Evolutionary conservation across 1,140 invertebrate species (phyloP).

Genomic region (Drosophila simulans): DNA sequence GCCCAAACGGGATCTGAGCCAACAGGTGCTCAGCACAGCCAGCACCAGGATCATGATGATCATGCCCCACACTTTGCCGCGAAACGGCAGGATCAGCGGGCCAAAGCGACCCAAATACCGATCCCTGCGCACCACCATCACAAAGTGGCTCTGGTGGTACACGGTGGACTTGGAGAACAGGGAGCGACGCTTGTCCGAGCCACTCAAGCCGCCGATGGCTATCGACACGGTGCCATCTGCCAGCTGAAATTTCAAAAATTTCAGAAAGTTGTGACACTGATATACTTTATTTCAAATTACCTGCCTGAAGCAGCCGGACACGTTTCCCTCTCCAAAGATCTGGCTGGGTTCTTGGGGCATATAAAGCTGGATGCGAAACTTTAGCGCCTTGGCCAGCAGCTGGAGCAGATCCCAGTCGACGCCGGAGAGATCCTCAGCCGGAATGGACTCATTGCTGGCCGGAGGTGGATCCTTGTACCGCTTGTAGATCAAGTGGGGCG

Average conservation of each 20-base stretch:
- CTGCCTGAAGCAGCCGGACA: conserved; percentile 60
- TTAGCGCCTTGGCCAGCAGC: conserved; percentile 44
- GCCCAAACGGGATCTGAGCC: conserved; percentile 1
- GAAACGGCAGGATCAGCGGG: conserved; percentile 45
- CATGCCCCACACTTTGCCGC: conserved; percentile 33
- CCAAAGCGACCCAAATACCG: conserved; percentile 20
- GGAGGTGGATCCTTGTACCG: not conserved
- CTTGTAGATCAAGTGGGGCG: conserved; percentile 58
- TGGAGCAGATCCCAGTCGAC: conserved; percentile 64
- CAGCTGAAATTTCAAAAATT: conserved; percentile 21
- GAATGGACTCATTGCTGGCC: not conserved
- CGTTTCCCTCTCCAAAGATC: conserved; percentile 42
- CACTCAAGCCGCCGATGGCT: conserved; percentile 60
- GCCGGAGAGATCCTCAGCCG: conserved; percentile 27
- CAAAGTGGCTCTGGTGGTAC: conserved; percentile 59
- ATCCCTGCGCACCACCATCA: conserved; percentile 56
- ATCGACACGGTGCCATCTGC: conserved; percentile 32
- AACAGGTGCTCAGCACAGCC: conserved; percentile 13
- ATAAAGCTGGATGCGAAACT: conserved; percentile 31
- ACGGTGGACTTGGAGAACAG: conserved; percentile 54
- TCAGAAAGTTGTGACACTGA: too few species aligned
- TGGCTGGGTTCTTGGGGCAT: conserved; percentile 44
- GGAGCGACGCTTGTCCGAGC: conserved; percentile 46
- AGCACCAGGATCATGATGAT: conserved; percentile 13
- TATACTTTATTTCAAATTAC: conserved; percentile 1